These are phyloP conservation scores for Glyptemys insculpta DNA, from an alignment of 2,797 vertebrate genomes.

Conservation along the genomic window DNA sequence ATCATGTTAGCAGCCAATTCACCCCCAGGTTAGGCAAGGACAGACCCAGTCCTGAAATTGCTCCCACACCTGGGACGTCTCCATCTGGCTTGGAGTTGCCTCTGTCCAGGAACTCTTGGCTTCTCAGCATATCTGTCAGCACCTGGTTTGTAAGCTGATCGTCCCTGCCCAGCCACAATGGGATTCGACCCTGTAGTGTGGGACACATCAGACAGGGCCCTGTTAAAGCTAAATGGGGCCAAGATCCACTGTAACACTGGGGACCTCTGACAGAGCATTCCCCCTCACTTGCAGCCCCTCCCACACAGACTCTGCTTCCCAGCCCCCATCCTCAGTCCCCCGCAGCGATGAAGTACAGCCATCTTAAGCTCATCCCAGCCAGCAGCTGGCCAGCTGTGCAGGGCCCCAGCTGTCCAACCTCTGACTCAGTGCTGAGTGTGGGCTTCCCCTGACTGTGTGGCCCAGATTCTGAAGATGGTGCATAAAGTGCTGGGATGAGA, in stretches of 20 bases:
- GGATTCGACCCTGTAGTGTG: not conserved
- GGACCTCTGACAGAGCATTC: not conserved
- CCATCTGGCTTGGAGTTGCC: not conserved
- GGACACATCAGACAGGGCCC: not conserved
- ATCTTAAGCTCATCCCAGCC: not conserved
- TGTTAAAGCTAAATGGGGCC: not conserved
- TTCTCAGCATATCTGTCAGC: not conserved
- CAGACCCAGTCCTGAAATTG: accelerated
- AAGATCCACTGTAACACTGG: not conserved
- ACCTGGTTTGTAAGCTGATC: not conserved
- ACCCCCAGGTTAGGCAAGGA: not conserved
- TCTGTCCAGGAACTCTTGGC: accelerated
- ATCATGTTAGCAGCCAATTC: no score
- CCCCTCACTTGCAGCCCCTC: not conserved
- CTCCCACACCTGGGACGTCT: accelerated
- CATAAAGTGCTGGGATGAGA: not conserved
- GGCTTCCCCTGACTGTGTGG: not conserved
- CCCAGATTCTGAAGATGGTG: not conserved
- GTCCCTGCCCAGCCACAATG: not conserved
- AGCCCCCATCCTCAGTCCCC: not conserved
- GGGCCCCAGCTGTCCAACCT: not conserved
- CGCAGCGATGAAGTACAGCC: not conserved
- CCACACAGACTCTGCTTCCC: not conserved
- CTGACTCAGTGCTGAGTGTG: accelerated
- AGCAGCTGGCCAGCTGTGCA: not conserved